These are phyloP conservation scores for Euwallacea fornicatus DNA, from an alignment of 1,140 invertebrate genomes.

Conservation along the genomic window DNA sequence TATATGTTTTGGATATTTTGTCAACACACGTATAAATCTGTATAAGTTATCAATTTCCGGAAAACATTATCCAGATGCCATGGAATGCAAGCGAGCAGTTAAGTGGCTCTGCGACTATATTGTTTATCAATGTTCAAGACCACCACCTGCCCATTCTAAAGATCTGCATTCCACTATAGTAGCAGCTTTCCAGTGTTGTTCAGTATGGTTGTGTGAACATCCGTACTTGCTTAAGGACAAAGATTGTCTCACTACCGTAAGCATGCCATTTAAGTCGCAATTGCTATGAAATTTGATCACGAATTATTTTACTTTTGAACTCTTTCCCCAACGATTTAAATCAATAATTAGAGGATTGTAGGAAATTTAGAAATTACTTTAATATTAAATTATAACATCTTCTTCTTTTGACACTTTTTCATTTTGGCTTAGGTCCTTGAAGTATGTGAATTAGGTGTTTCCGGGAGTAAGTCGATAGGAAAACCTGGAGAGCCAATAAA, in stretches of 20 bases:
- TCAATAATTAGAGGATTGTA: too few relatives aligned
- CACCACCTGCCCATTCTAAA: conserved; percentile 93
- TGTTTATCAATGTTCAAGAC: conserved; percentile 91
- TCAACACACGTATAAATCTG: neutral
- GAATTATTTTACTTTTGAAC: too few relatives aligned
- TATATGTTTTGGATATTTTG: too few relatives aligned
- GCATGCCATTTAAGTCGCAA: neutral
- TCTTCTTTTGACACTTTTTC: neutral
- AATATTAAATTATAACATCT: too few relatives aligned
- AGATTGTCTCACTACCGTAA: conserved; percentile 86
- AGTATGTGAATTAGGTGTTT: conserved; percentile 96
- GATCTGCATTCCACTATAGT: conserved; percentile 98
- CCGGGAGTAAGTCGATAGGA: conserved; percentile 86
- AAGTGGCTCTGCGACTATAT: conserved; percentile 99
- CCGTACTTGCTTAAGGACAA: conserved; percentile 86
- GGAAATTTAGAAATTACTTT: too few relatives aligned
- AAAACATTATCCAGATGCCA: conserved; percentile 35
- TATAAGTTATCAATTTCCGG: neutral
- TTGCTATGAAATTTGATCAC: neutral
- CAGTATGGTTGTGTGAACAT: conserved; percentile 89
- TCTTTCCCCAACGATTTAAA: neutral
- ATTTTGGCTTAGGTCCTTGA: conserved; percentile 63
- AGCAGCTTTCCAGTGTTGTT: conserved; percentile 89
- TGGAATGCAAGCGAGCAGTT: conserved; percentile 90
- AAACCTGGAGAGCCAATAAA: conserved; percentile 87